A percentile compares a stretch with the other conserved stretches of the same genome.
These are phyloP conservation scores for Teinopalpus imperialis DNA, from an alignment of 2,888 invertebrate species.

Conservation along the genomic window DNA sequence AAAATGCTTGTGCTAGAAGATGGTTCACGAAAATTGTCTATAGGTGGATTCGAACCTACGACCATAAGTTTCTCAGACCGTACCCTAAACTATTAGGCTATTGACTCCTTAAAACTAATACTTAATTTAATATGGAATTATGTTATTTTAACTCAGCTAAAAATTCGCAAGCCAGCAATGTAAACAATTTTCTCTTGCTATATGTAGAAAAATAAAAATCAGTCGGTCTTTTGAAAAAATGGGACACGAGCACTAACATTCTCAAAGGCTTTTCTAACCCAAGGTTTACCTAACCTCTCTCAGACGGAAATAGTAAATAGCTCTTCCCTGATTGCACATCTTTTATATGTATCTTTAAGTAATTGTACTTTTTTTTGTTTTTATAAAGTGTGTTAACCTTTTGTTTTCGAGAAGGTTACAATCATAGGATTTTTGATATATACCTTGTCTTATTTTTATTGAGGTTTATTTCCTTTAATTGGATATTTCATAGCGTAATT, in stretches of 20 bases:
- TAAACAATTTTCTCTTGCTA: background rate
- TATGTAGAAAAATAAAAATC: conserved; percentile 1
- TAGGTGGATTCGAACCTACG: no score
- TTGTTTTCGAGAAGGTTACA: background rate
- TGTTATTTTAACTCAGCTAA: background rate
- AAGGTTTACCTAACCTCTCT: conserved; percentile 21
- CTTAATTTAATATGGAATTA: no score
- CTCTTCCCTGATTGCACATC: conserved; percentile 32
- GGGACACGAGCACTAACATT: conserved; percentile 17
- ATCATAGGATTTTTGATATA: background rate
- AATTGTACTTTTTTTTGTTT: conserved; percentile 36
- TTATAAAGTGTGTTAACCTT: background rate
- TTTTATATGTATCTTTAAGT: conserved; percentile 24
- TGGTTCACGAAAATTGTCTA: no score
- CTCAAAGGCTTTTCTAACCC: conserved; percentile 18
- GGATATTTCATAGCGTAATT: no score
- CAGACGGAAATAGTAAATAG: conserved; percentile 17
- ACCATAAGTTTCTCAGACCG: no score
- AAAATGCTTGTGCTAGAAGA: no score
- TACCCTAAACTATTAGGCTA: no score
- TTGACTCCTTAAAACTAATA: no score
- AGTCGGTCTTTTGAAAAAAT: conserved; percentile 14
- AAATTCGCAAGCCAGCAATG: background rate
- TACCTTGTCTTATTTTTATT: no score
- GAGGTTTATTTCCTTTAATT: no score